phyloP scores from a whole-genome alignment of 2,888 invertebrate species.

The Nesidiocoris tenuis region DNA sequence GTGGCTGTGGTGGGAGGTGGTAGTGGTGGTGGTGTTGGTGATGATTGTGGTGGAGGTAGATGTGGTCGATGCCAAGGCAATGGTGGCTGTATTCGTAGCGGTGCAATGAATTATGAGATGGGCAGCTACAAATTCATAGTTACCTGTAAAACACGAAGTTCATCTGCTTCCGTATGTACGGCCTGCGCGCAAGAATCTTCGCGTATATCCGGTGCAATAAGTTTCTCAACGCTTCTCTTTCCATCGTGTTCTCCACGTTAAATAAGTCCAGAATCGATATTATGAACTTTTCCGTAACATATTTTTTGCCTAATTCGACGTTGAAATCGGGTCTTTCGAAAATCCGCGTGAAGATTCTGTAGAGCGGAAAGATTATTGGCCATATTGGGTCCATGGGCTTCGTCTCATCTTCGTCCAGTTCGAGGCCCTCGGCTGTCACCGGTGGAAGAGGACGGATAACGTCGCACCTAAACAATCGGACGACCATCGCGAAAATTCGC shows the following conservation, averaged over 20 bases:
- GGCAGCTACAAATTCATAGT: too few species aligned
- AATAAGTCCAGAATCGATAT: slow-evolving; percentile 85
- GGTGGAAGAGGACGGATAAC: slow-evolving; percentile 80
- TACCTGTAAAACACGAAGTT: slow-evolving; percentile 82
- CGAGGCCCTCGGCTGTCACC: slow-evolving; percentile 73
- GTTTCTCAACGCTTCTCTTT: slow-evolving; percentile 95
- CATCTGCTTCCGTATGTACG: slow-evolving; percentile 99
- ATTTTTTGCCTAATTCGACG: slow-evolving; percentile 85
- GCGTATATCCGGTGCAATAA: slow-evolving; percentile 97
- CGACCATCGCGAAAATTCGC: slow-evolving; percentile 13
- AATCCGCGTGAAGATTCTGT: slow-evolving; percentile 62
- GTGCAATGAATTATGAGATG: too few species aligned
- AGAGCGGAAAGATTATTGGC: slow-evolving; percentile 78
- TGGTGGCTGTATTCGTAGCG: too few species aligned
- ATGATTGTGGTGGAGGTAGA: too few species aligned
- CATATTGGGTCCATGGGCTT: slow-evolving; percentile 85
- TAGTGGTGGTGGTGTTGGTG: too few species aligned
- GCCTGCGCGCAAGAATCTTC: slow-evolving; percentile 91
- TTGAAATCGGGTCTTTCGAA: slow-evolving; percentile 88
- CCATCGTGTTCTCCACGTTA: slow-evolving; percentile 95
- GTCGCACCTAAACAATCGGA: slow-evolving; percentile 62
- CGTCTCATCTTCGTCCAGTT: slow-evolving; percentile 94
- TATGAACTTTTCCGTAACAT: slow-evolving; percentile 66
- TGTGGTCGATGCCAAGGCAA: too few species aligned
- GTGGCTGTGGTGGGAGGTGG: too few species aligned